A percentile compares a stretch with the other conserved stretches of the same genome.
phyloP scores from a whole-genome alignment of 2,113 vertebrate genomes.

The Craseonycteris thonglongyai region DNA sequence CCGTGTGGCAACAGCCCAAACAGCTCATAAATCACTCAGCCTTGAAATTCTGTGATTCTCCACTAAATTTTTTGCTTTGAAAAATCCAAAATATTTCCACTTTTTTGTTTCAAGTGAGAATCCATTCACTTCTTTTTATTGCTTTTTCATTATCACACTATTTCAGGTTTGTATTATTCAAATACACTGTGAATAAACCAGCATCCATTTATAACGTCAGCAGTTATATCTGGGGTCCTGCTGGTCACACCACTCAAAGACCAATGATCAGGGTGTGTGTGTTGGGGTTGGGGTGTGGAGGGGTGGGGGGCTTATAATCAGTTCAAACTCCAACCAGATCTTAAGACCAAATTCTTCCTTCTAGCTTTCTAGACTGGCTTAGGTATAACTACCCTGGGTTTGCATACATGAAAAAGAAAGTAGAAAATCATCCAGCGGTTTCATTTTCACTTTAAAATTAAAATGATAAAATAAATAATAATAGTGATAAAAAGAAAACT shows the following conservation, averaged over 20 bases:
- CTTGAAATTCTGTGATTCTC: neutral
- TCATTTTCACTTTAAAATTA: neutral
- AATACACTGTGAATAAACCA: neutral
- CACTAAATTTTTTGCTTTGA: neutral
- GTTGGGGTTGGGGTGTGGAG: too few relatives aligned
- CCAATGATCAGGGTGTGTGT: neutral
- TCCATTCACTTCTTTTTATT: neutral
- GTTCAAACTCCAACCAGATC: neutral
- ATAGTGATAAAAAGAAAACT: neutral
- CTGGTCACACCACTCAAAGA: neutral
- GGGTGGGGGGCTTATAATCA: too few relatives aligned
- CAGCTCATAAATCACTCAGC: neutral
- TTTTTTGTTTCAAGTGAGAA: neutral
- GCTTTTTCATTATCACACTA: neutral
- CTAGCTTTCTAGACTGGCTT: neutral
- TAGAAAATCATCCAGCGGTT: neutral
- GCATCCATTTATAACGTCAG: neutral
- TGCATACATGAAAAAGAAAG: neutral
- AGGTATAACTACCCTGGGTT: neutral
- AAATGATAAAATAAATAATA: neutral
- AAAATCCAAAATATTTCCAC: neutral
- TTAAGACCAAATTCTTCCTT: neutral
- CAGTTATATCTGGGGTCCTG: neutral
- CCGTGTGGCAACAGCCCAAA: neutral
- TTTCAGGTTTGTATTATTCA: neutral